Conservation (phyloP, 2,113 vertebrate species). For the Tapirus terrestris region DNA sequence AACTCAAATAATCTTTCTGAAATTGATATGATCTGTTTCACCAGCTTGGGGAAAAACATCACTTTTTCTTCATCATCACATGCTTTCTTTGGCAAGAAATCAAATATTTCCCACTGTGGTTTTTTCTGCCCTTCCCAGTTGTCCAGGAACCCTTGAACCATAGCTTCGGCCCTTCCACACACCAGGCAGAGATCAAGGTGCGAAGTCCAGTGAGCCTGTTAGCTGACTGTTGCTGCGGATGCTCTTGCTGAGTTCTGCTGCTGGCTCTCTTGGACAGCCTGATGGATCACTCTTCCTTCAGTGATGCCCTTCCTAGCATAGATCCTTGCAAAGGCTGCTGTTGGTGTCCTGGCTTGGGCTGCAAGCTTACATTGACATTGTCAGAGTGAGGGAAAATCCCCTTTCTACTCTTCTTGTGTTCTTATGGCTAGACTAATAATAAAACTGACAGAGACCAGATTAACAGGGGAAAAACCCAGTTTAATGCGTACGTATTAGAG, state of each 20-base stretch:
- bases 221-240: neutral
- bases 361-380: neutral
- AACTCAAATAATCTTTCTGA: neutral
- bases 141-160: neutral
- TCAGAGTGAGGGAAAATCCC: no score
- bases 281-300: neutral
- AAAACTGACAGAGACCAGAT: no score
- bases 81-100: neutral
- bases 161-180: neutral
- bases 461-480: no score
- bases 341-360: neutral
- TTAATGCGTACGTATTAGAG: no score
- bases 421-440: no score
- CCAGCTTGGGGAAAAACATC: neutral
- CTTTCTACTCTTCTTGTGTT: no score
- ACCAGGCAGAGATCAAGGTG: neutral
- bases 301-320: neutral
- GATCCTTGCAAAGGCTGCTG: neutral
- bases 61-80: neutral
- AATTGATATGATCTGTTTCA: neutral
- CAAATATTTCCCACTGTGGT: neutral
- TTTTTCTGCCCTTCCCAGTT: neutral
- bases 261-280: neutral
- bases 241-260: neutral
- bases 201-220: neutral